Evolutionary conservation across 2,888 invertebrate genomes (phyloP), one percentile per base, ranked within the genome.

Genomic region (Pyrrhia umbra): DNA sequence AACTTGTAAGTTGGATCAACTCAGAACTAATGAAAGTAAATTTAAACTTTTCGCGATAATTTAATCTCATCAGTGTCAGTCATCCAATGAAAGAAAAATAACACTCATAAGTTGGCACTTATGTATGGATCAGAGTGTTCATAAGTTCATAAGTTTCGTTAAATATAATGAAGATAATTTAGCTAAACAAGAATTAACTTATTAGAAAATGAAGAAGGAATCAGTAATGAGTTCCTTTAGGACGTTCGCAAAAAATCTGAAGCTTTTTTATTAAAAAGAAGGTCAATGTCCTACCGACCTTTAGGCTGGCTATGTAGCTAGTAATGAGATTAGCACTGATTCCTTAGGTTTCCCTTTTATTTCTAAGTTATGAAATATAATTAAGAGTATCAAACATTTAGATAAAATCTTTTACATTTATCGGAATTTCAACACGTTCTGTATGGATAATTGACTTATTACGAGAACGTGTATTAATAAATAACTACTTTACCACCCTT

Each of bases 211-310:
- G 9, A 25, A 42, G 16, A 59, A 64, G 59, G 34, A 46, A 57
- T 52, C 51, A 39, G n/a, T 59, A 61, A 70, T 74, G 58, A 56
- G 47, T 55, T 64, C 27, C 37, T 49, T 61, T 69, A 46, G 47
- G 39, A 39, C 39, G 8, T 50, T 45, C 52, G 25, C 45, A 54
- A 63, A 40, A 47, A 59, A 50, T 54, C 56, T 15, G 25, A 39
- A 30, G 30, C 42, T 43, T 39, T 59, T 50, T 8, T 63, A 58
- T 64, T 34, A 30, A 59, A 40, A 52, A 63, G 40, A 21, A 52
- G 59, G 64, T 64, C 64, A 59, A 21, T 37, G 49, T 21, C 16
- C 52, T 56, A 6, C 13, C 20, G 52, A 56, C 49, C 45, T 63
- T 63, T 40, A 56, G 30, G 13, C 20, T 20, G 37, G 16, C 49